phyloP scores from a whole-genome alignment of 1,140 invertebrate genomes.

The Drosophila biarmipes region DNA sequence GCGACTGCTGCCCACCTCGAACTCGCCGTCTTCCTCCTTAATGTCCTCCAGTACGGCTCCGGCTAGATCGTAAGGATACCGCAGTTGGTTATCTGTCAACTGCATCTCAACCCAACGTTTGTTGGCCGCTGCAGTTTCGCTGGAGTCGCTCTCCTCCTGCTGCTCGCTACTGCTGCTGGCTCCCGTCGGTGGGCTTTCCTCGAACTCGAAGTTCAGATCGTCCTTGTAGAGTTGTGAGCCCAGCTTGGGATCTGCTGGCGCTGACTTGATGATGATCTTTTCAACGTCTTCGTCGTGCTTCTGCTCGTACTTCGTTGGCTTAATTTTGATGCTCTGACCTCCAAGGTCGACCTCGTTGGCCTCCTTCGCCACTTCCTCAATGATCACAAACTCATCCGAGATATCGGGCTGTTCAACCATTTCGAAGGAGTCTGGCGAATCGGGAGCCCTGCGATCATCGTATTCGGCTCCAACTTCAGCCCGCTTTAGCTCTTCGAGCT shows the following conservation, averaged over 20 bases:
- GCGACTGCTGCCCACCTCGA: constrained; percentile 91
- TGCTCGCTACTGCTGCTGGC: constrained; percentile 84
- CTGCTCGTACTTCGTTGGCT: constrained; percentile 85
- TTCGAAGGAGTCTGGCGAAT: constrained; percentile 96
- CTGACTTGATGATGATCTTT: constrained; percentile 88
- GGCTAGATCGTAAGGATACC: constrained; percentile 89
- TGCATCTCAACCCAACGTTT: constrained; percentile 96
- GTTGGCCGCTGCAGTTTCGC: constrained; percentile 89
- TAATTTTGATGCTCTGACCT: constrained; percentile 91
- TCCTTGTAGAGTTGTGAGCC: constrained; percentile 86
- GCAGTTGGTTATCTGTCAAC: constrained; percentile 88
- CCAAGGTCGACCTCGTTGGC: constrained; percentile 92
- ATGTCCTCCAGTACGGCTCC: constrained; percentile 94
- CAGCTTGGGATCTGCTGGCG: constrained; percentile 85
- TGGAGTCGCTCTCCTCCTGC: constrained; percentile 85
- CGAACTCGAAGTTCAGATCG: constrained; percentile 89
- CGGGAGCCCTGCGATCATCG: constrained; percentile 87
- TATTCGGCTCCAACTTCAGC: constrained; percentile 73
- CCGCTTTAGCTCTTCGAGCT: constrained; percentile 84
- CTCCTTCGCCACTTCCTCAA: constrained; percentile 93
- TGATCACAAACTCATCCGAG: constrained; percentile 94
- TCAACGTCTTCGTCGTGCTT: constrained; percentile 90
- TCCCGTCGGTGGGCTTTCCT: constrained; percentile 88
- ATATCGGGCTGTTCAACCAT: constrained; percentile 93
- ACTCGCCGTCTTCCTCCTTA: constrained; percentile 95